Evolutionary conservation across 2,113 vertebrate genomes (phyloP).

Genomic region (Mormyrus iriodes): DNA sequence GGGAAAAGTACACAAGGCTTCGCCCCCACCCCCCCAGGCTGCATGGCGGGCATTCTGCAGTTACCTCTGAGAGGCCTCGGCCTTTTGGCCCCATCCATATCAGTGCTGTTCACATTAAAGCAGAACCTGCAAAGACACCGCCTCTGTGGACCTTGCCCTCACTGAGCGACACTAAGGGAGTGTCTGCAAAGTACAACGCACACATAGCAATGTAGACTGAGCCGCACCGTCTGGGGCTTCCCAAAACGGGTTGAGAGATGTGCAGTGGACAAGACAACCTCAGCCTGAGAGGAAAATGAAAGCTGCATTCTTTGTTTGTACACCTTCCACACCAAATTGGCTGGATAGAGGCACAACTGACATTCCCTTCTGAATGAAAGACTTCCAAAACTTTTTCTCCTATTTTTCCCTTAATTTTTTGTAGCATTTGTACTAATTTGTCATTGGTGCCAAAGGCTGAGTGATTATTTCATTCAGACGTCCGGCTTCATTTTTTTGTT

Average conservation of each 20-base stretch:
- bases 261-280: background rate
- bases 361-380: background rate
- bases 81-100: background rate
- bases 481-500: background rate
- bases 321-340: background rate
- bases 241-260: background rate
- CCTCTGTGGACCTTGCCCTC: conserved; percentile 19
- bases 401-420: background rate
- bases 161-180: background rate
- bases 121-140: background rate
- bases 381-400: background rate
- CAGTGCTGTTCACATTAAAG: conserved; percentile 14
- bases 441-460: background rate
- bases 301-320: background rate
- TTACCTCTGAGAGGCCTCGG: background rate
- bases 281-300: background rate
- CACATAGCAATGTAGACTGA: background rate
- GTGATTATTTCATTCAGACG: background rate
- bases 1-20: conserved; percentile 8
- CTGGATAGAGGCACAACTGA: background rate
- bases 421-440: background rate
- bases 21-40: background rate
- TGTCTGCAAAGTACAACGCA: background rate
- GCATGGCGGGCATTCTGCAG: background rate
- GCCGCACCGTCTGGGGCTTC: background rate